Evolutionary conservation across 2,113 vertebrate species (phyloP), one percentile per base, ranked within the genome.

Genomic region (Garra rufa): DNA sequence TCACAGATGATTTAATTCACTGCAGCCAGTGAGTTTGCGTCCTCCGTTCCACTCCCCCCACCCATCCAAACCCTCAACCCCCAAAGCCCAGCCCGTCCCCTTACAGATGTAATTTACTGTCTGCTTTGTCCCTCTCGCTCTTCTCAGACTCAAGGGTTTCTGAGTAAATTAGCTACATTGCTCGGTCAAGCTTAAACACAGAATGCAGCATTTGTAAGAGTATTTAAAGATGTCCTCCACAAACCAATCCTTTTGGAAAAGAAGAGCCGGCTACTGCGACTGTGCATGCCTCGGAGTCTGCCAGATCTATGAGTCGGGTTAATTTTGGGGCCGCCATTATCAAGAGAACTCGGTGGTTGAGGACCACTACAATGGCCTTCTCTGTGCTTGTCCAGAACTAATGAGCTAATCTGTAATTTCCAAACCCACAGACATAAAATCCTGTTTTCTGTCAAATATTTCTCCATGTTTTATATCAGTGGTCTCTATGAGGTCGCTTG

Each of bases 171-270:
- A 94, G 91, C 90, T 90, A 65, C 88, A 90, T 92, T 90, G 91
- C 86, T 92, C 91, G 89, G 93, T 93, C 91, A 94, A 92, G 93
- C 92, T 94, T 94, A 94, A 94, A 92, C 90, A 93, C 93, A 92
- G 93, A 91, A 90, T 87, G 81, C 88, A 75, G 89, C 86, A 86
- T 92, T 92, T 88, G 89, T 91, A 91, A 78, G 84, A 89, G 85
- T 93, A 91, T 93, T 93, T 92, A 93, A 93, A 94, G 87, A 92
- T 91, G 90, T 92, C 92, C 91, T 92, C 89, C 81, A 89, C 88
- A 83, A 82, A 92, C 87, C 90, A 88, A 87, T 87, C 87, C 81
- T 79, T 63, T 50, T 85, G 69, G 86, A 90, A 89, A 84, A 34
- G 59, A 89, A 81, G 85, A 86, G 88, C 1, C 15, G 11, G n/a